Base-by-base conservation (phyloP, 2,888 invertebrate genomes). In the Thereva unica region DNA sequence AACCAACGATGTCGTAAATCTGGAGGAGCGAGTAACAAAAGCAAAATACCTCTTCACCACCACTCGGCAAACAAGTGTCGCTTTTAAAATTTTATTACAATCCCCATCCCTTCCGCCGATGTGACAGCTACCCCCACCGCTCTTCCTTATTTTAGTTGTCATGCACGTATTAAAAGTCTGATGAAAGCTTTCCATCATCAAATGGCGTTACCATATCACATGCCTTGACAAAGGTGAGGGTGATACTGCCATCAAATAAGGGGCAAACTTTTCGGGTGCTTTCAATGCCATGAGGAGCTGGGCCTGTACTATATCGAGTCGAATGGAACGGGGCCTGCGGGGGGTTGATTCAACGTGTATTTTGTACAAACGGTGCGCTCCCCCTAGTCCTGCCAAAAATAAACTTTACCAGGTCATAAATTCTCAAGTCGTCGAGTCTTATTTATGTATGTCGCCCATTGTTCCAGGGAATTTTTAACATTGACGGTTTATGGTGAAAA, bases 401-500 rank as follows among this genome's bases (percentile, higher is more conserved):
- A 61, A 67, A 67, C 54, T 67, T 67, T 59, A 59, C 61, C 57
- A 61, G 59, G 59, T 45, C 59, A 61, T 61, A 67, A 67, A 61
- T 67, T 54, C 54, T 54, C 38, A 54, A 67, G 67, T 59, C 59
- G 67, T 61, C 67, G 59, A 67, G 67, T 67, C 67, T 67, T 67
- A 67, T 67, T 67, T 67, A 67, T 56, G 56, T 34, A 23, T 56
- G 37, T 64, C 37, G 64, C 54, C 64, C 37, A 64, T 64, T 64
- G 64, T 64, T 64, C 55, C 55, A 61, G 50, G 50, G 50, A 61
- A 61, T 61, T 61, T 61, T 61, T 54, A 64, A 54, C 53, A 54
- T 23, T 64, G 64, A 45, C 45, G 64, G 64, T 54, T 64, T 64
- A 53, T 64, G 53, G 53, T 53, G 53, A 54, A 64, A 54, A 64